These are phyloP conservation scores for Drosophila sechellia DNA, from an alignment of 1,140 invertebrate species.

Conservation along the genomic window DNA sequence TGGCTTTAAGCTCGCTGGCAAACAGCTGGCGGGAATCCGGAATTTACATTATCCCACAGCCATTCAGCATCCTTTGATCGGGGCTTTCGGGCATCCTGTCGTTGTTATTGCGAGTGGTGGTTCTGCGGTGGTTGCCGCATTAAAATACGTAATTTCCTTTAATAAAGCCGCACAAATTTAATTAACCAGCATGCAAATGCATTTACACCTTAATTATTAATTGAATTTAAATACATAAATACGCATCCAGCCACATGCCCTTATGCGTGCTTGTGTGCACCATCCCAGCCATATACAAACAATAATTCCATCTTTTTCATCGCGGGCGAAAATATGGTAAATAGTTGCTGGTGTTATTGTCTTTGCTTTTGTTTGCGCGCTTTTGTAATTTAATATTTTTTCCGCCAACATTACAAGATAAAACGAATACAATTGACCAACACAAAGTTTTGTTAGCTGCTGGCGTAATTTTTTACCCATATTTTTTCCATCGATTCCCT, in stretches of 20 bases:
- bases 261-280: constrained; percentile 5
- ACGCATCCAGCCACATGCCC: constrained; percentile 35
- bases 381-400: constrained; percentile 51
- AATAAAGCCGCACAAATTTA: constrained; percentile 84
- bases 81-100: constrained; percentile 15
- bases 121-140: constrained; percentile 40
- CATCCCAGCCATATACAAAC: constrained; percentile 25
- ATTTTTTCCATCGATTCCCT: constrained; percentile 19
- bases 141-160: constrained; percentile 79
- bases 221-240: constrained; percentile 83
- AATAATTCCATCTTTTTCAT: constrained; percentile 30
- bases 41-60: constrained; percentile 44
- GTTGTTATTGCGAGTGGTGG: constrained; percentile 40
- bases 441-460: constrained; percentile 42
- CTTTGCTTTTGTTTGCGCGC: constrained; percentile 36
- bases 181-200: constrained; percentile 83
- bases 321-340: constrained; percentile 23
- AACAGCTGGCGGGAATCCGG: constrained; percentile 45
- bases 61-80: constrained; percentile 24
- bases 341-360: constrained; percentile 38
- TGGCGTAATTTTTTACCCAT: constrained; percentile 21
- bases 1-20: constrained; percentile 47
- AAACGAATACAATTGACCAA: constrained; percentile 35
- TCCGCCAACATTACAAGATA: constrained; percentile 15
- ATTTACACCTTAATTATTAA: constrained; percentile 84